Evolutionary conservation across 2,888 invertebrate genomes (phyloP).

Genomic region (Andrena hattorfiana): DNA sequence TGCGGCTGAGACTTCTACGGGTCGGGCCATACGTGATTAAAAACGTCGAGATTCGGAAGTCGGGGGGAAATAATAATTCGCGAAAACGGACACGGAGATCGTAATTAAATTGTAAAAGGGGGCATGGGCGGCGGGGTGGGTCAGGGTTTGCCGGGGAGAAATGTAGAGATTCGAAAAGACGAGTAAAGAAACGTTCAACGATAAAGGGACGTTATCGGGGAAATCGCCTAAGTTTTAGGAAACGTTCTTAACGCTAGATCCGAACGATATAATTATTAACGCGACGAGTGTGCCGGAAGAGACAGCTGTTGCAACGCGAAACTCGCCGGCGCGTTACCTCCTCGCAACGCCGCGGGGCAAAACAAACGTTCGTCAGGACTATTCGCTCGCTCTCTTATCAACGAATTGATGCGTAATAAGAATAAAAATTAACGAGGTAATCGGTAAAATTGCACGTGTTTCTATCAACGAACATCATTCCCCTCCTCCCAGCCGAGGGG

Average conservation of each 20-base stretch:
- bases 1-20: constrained; percentile 74
- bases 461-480: constrained; percentile 49
- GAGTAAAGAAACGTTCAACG: constrained; percentile 62
- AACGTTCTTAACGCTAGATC: constrained; percentile 65
- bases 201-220: constrained; percentile 56
- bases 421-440: constrained; percentile 73
- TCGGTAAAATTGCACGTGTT: constrained; percentile 68
- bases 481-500: background rate
- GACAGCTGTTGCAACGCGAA: constrained; percentile 43
- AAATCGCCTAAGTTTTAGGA: constrained; percentile 66
- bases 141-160: constrained; percentile 17
- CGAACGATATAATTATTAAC: constrained; percentile 61
- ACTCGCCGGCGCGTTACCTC: constrained; percentile 24
- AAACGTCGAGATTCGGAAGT: constrained; percentile 70
- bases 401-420: constrained; percentile 68
- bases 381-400: constrained; percentile 61
- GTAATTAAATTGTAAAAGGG: constrained; percentile 50
- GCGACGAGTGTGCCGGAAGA: constrained; percentile 71
- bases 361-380: constrained; percentile 22
- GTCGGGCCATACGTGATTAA: constrained; percentile 65
- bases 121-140: background rate
- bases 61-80: constrained; percentile 41
- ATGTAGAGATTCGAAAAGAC: constrained; percentile 66
- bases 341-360: constrained; percentile 29
- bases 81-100: constrained; percentile 57